These are phyloP conservation scores for Physocephala rufipes DNA, from an alignment of 2,888 invertebrate genomes.

Conservation along the genomic window DNA sequence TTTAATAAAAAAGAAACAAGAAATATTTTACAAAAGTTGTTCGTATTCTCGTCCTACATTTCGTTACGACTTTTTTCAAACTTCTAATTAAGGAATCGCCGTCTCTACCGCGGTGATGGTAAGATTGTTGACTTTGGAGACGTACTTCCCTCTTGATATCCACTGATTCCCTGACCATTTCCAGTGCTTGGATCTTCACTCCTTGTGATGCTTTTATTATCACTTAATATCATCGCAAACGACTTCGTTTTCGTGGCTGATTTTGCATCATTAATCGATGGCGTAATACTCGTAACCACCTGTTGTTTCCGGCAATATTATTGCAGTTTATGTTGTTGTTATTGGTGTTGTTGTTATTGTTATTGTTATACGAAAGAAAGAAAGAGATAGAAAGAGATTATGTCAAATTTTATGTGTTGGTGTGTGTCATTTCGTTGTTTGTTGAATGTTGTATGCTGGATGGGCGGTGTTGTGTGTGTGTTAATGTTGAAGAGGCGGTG, in stretches of 20 bases:
- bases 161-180: background rate
- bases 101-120: constrained; percentile 57
- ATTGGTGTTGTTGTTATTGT: no score
- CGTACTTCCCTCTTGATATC: constrained; percentile 17
- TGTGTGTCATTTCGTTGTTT: no score
- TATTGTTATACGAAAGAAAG: no score
- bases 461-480: constrained; percentile 18
- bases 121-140: constrained; percentile 53
- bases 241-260: background rate
- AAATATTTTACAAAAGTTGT: constrained; percentile 32
- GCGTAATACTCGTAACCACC: constrained; percentile 60
- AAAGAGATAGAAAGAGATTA: no score
- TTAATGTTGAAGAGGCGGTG: constrained; percentile 32
- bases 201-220: background rate
- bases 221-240: background rate
- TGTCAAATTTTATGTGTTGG: no score
- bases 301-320: constrained; percentile 41
- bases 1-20: constrained; percentile 28
- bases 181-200: background rate
- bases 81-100: background rate
- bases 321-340: constrained; percentile 15
- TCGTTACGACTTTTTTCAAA: background rate
- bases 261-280: constrained; percentile 44
- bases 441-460: constrained; percentile 8
- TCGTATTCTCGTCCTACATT: background rate